Evolutionary conservation across 2,888 invertebrate species (phyloP).

Genomic region (Candidula unifasciata): DNA sequence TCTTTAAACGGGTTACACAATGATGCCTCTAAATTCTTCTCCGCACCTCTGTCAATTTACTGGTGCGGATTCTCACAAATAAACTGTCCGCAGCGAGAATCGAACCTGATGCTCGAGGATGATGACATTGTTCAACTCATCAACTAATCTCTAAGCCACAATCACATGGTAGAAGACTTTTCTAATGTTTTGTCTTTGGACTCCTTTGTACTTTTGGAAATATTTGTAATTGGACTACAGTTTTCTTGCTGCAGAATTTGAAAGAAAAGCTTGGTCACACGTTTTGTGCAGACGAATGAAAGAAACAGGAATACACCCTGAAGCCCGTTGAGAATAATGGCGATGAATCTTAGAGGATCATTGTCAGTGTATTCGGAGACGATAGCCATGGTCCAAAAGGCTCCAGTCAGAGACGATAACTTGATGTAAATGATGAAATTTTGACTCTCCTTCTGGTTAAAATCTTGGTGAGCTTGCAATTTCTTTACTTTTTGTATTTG

Average conservation of each 20-base stretch:
- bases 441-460: slow-evolving; percentile 11
- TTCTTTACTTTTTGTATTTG: slow-evolving; percentile 36
- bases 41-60: too few relatives aligned
- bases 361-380: slow-evolving; percentile 27
- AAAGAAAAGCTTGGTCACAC: slow-evolving; percentile 13
- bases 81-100: too few relatives aligned
- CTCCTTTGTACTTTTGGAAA: not conserved
- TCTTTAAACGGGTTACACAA: too few relatives aligned
- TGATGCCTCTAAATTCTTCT: too few relatives aligned
- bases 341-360: slow-evolving; percentile 27
- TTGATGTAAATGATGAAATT: slow-evolving; percentile 44
- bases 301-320: slow-evolving; percentile 45
- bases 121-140: too few relatives aligned
- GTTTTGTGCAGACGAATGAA: slow-evolving; percentile 43
- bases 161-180: not conserved
- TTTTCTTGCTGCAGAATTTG: not conserved
- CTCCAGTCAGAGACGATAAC: slow-evolving; percentile 42
- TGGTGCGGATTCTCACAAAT: too few relatives aligned
- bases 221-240: not conserved
- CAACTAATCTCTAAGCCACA: not conserved
- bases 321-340: slow-evolving; percentile 40
- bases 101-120: too few relatives aligned
- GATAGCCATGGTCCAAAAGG: slow-evolving; percentile 35
- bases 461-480: not conserved
- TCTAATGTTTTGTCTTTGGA: not conserved